phyloP scores from a whole-genome alignment of 2,888 invertebrate species.

The Druceiella hillmani region DNA sequence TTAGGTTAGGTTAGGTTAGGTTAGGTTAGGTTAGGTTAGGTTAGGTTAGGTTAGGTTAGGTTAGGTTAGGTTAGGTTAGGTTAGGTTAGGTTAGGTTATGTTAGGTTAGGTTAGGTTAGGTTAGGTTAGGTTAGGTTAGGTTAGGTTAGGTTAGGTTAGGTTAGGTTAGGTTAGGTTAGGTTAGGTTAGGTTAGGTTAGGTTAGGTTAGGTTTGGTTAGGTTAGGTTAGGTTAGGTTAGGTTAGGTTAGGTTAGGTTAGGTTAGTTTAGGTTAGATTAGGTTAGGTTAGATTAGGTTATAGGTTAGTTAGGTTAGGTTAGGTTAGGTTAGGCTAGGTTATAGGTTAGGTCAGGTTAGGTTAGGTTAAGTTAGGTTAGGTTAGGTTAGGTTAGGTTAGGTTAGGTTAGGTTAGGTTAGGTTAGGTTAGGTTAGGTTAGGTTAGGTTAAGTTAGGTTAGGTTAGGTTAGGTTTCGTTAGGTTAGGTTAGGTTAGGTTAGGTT shows the following conservation, averaged over 20 bases:
- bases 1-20: constrained; percentile 11
- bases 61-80: constrained; percentile 4
- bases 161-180: constrained; percentile 3
- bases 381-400: constrained; percentile 5
- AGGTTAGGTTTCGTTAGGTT: constrained; percentile 4
- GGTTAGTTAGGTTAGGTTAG: constrained; percentile 4
- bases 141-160: not conserved
- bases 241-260: constrained; percentile 5
- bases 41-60: constrained; percentile 7
- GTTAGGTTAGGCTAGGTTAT: constrained; percentile 5
- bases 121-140: constrained; percentile 1
- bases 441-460: constrained; percentile 5
- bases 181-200: constrained; percentile 1
- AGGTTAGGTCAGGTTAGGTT: constrained; percentile 5
- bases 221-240: not conserved
- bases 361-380: constrained; percentile 5
- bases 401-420: constrained; percentile 6
- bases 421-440: constrained; percentile 5
- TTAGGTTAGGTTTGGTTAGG: not conserved
- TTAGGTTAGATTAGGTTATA: constrained; percentile 1
- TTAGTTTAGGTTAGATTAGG: constrained; percentile 4
- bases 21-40: constrained; percentile 12
- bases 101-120: constrained; percentile 2
- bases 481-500: constrained; percentile 4
- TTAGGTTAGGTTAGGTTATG: not conserved